These are phyloP conservation scores for Leptopilina syphax DNA, from an alignment of 2,888 invertebrate species.

Conservation along the genomic window DNA sequence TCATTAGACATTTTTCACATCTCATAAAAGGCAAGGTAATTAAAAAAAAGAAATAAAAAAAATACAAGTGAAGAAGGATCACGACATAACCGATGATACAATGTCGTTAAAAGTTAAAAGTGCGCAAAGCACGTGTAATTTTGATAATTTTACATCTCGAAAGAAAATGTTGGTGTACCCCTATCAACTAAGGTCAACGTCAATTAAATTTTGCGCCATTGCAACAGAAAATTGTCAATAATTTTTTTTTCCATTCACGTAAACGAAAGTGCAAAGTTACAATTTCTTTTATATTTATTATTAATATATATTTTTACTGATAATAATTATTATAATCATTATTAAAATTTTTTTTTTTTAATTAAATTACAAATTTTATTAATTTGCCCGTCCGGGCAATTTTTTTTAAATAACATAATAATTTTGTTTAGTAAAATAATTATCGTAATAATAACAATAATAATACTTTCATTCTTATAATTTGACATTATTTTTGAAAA, in stretches of 20 bases:
- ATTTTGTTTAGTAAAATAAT: no score
- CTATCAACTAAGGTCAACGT: slow-evolving; percentile 13
- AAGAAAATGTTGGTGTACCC: slow-evolving; percentile 3
- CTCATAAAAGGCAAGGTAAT: slow-evolving; percentile 5
- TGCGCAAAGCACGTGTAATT: slow-evolving; percentile 18
- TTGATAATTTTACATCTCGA: slow-evolving; percentile 35
- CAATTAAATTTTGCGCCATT: slow-evolving; percentile 23
- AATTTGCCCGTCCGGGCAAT: no score
- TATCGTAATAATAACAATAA: no score
- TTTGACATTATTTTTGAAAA: no score
- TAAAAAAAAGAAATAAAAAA: background rate
- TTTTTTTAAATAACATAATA: no score
- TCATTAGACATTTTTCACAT: slow-evolving; percentile 18
- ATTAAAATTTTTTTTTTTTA: no score
- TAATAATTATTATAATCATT: no score
- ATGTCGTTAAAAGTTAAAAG: slow-evolving; percentile 22
- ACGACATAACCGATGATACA: slow-evolving; percentile 22
- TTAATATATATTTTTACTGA: no score
- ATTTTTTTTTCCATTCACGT: background rate
- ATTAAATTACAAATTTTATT: no score
- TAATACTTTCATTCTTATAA: no score
- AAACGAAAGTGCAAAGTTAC: no score
- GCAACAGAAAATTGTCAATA: slow-evolving; percentile 16
- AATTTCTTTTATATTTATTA: background rate
- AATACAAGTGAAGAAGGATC: background rate